These are phyloP conservation scores for Euplexia lucipara DNA, from an alignment of 2,888 invertebrate species.

Conservation along the genomic window DNA sequence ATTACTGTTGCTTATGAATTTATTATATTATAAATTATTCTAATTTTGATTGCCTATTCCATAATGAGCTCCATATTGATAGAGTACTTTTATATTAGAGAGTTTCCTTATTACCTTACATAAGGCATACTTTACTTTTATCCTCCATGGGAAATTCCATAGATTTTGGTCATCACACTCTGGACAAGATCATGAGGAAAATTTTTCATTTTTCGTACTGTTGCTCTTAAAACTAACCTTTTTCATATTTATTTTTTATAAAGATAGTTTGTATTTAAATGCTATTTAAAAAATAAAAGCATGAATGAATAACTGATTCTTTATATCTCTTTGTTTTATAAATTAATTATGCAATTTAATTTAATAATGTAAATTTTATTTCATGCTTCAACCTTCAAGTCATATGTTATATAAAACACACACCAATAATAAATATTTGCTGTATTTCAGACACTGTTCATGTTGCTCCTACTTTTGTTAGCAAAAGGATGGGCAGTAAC, in stretches of 20 bases:
- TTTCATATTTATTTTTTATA: background rate
- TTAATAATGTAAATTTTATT: conserved; percentile 17
- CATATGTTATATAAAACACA: conserved; percentile 27
- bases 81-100: background rate
- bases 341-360: background rate
- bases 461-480: conserved; percentile 96
- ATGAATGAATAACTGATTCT: background rate
- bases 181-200: background rate
- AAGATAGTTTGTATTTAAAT: background rate
- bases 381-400: conserved; percentile 10
- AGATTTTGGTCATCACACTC: background rate
- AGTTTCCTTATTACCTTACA: background rate
- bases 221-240: background rate
- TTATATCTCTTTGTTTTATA: conserved; percentile 4
- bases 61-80: background rate
- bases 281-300: too few relatives aligned
- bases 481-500: conserved; percentile 99
- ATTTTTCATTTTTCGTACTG: too few relatives aligned
- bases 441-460: conserved; percentile 95
- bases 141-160: conserved; percentile 12
- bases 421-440: conserved; percentile 2
- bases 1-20: too few relatives aligned
- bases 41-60: conserved; percentile 6
- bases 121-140: conserved; percentile 8
- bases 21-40: too few relatives aligned